Evolutionary conservation across 2,888 invertebrate genomes (phyloP), one percentile per base, ranked within the genome.

Genomic region (Phalera bucephala): DNA sequence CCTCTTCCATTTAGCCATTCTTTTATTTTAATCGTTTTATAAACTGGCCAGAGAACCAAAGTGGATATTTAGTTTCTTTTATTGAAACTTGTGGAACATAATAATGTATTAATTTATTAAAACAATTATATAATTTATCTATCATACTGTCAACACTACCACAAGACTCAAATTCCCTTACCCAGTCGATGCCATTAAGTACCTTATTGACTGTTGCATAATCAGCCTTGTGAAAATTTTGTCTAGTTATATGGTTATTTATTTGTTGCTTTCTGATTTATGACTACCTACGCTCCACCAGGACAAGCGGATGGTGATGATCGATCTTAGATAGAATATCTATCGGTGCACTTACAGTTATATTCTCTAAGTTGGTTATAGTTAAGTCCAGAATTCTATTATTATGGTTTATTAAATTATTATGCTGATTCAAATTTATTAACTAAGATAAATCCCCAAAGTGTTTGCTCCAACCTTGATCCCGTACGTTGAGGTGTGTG

Each of bases 1-100:
- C 21, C 34, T 34, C n/a, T n/a, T n/a, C n/a, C n/a, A n/a, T 27
- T 9, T 28, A 34, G 11, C 27, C 21, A 22, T 28, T 28, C 14
- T 13, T 34, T 34, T 34, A 27, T n/a, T 14, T 19, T 10, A 15
- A 14, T 28, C 27, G 7, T 28, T 27, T 27, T 3, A 34, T 19
- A 10, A 34, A 28, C 9, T 17, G 25, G 1, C 15, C 19, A 12
- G 17, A 21, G 14, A 28, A 34, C 34, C 34, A 34, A 1, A 21
- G 21, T 15, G 34, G 34, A 9, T 27, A 13, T 14, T 12, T 13
- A 27, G 8, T 34, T 21, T 13, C 27, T 5, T 22, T 12, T 2
- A 34, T 28, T 9, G 8, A 2, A 10, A 20, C 8, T 20, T 1
- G 8, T 2, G 34, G 34, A 7, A 34, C 27, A 8, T 34, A 4